Evolutionary conservation across 2,113 vertebrate species (phyloP).

Genomic region (Sterrhoptilus dennistouni): DNA sequence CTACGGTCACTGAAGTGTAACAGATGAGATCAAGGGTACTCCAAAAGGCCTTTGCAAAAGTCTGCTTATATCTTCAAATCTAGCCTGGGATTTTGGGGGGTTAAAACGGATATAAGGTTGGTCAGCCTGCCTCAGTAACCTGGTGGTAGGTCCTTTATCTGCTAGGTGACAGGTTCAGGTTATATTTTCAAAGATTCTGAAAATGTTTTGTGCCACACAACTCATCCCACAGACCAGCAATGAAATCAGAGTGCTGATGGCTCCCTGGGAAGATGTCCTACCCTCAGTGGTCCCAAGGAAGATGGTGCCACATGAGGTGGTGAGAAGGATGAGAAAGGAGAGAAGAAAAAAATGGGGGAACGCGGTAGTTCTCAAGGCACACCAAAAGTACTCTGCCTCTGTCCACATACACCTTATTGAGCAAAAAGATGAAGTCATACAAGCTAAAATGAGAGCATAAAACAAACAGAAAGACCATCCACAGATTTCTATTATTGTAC

Average conservation of each 20-base stretch:
- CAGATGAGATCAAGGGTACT: background rate
- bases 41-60: background rate
- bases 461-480: background rate
- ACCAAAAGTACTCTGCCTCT: background rate
- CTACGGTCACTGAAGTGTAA: conserved; percentile 43
- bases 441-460: background rate
- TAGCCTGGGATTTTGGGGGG: background rate
- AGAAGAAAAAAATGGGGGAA: background rate
- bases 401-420: background rate
- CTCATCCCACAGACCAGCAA: background rate
- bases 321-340: background rate
- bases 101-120: background rate
- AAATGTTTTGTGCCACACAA: background rate
- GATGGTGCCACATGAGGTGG: background rate
- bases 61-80: background rate
- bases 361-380: background rate
- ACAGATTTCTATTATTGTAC: background rate
- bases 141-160: background rate
- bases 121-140: background rate
- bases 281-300: background rate
- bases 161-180: background rate
- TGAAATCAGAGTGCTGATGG: background rate
- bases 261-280: background rate
- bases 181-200: background rate
- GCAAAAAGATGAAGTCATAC: background rate